Evolutionary conservation across 2,113 vertebrate species (phyloP).

Genomic region (Percopsis transmontana): DNA sequence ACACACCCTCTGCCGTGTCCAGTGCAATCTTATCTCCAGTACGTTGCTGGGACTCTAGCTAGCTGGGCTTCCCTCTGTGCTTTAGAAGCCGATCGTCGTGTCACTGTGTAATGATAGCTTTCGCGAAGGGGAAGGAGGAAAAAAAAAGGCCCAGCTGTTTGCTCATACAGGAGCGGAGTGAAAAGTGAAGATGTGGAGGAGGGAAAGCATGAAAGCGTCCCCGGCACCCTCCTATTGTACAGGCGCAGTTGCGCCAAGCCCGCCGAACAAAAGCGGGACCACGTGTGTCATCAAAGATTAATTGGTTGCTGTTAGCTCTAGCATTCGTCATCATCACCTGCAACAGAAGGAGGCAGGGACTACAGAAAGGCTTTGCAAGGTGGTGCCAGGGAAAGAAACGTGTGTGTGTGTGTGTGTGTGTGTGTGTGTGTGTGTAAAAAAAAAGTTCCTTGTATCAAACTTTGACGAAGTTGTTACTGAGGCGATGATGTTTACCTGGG

Average conservation of each 20-base stretch:
- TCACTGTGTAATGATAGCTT: conserved; percentile 59
- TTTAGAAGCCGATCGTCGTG: conserved; percentile 54
- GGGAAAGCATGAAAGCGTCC: conserved; percentile 46
- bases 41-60: conserved; percentile 37
- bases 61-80: conserved; percentile 52
- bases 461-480: conserved; percentile 22
- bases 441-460: no score
- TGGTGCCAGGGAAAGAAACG: conserved; percentile 51
- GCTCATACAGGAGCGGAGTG: conserved; percentile 54
- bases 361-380: conserved; percentile 41
- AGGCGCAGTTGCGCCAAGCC: conserved; percentile 41
- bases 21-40: conserved; percentile 45
- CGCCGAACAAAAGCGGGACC: conserved; percentile 59
- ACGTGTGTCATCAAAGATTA: conserved; percentile 68
- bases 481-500: conserved; percentile 53
- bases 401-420: background rate
- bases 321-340: conserved; percentile 63
- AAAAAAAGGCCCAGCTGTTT: conserved; percentile 64
- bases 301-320: conserved; percentile 60
- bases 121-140: conserved; percentile 3
- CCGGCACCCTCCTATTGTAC: conserved; percentile 46
- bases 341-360: conserved; percentile 46
- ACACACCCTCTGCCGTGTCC: conserved; percentile 9
- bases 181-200: conserved; percentile 36
- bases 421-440: conserved; percentile 1